Percentiles rank a stretch among this genome's conserved stretches.
Conservation (phyloP, 2,888 invertebrate species). For the Thyatira batis region DNA sequence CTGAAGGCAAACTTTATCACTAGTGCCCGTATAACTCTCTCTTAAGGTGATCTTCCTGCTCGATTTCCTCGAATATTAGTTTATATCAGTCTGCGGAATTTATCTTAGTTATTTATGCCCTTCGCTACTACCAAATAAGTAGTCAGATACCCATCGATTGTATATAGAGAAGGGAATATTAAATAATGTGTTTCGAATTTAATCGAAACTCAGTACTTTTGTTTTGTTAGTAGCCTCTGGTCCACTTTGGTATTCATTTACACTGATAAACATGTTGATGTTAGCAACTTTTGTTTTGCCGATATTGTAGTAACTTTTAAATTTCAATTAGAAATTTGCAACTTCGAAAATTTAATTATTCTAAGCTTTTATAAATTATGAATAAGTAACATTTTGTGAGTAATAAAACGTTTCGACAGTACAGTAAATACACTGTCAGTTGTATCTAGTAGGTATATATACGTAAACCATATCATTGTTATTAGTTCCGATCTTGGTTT, state of each 20-base stretch:
- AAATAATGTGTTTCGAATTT: background rate
- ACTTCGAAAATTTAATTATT: background rate
- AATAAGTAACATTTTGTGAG: background rate
- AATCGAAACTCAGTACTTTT: background rate
- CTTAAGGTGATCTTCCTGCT: constrained; percentile 10
- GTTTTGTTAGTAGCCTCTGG: background rate
- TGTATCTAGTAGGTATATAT: no score
- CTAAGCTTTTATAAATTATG: background rate
- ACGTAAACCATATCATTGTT: no score
- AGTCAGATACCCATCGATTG: background rate
- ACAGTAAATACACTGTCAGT: no score
- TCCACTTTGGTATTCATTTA: background rate
- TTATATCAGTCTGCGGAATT: background rate
- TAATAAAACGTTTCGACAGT: background rate
- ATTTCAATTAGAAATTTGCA: background rate
- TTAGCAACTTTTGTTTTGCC: background rate
- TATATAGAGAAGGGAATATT: background rate
- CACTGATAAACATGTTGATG: background rate
- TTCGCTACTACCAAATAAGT: background rate
- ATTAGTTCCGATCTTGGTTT: no score
- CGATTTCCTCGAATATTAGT: constrained; percentile 3
- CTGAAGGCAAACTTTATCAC: constrained; percentile 27
- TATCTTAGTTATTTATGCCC: background rate
- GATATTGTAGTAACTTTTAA: background rate
- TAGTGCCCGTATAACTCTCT: constrained; percentile 19